Base-by-base conservation (phyloP, 2,113 vertebrate species). In the Notarius lentiginosus region DNA sequence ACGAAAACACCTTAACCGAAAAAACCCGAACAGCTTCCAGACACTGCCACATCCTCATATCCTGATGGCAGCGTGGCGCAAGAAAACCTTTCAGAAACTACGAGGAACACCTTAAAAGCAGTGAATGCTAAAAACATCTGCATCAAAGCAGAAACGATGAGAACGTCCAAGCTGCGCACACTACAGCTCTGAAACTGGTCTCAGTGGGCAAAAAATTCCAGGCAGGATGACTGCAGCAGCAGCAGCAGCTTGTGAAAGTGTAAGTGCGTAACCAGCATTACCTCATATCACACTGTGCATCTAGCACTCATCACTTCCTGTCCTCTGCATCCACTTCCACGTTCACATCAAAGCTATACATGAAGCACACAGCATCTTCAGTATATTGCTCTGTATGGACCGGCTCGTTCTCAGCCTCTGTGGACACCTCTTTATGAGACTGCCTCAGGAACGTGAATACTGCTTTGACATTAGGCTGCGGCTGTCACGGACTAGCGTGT, bases 241-340 rank as follows among this genome's bases (percentile, higher is more conserved):
- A n/a, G n/a, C 79, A 61, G 76, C 24, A 85, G 27, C 30, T 68
- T 55, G 79, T 2, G 51, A 73, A 73, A 87, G 47, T 86, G 53
- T 77, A 79, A 14, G 17, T 73, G 41, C 18, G 75, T 20, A 58
- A 77, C 86, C 91, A 79, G 85, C 53, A 91, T 94, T 91, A 94
- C 87, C 68, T 94, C 90, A 94, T 90, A 80, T 80, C 88, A 51
- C n/a, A 86, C 84, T 79, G 86, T 83, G 80, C 30, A 56, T 89
- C 89, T 84, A 53, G 30, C 87, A 73, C 41, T 84, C 85, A 79
- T 91, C 91, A 92, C 83, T 92, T 93, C 92, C 91, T 90, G 70
- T 70, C 2, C 68, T 56, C 83, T 72, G 34, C 18, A 76, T 66
- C 58, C 82, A 88, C 84, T 84, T 82, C 85, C 84, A 53, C 75